Percentiles rank a stretch among this genome's conserved stretches.
These are phyloP conservation scores for Horisme vitalbata DNA, from an alignment of 2,888 invertebrate genomes.

Conservation along the genomic window DNA sequence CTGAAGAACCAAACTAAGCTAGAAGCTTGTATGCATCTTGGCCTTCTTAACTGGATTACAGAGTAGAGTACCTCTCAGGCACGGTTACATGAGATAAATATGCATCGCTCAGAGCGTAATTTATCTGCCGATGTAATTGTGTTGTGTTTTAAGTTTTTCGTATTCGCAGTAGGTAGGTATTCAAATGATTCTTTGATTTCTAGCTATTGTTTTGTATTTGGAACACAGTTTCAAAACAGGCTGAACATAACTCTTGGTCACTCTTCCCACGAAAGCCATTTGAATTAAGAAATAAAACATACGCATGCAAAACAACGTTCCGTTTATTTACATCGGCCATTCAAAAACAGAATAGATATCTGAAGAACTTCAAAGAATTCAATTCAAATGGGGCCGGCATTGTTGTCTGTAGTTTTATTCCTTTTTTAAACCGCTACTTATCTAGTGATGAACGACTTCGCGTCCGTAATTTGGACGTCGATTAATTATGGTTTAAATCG, in stretches of 20 bases:
- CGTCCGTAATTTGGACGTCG: slow-evolving; percentile 53
- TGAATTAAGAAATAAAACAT: slow-evolving; percentile 35
- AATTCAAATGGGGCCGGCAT: slow-evolving; percentile 74
- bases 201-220: background rate
- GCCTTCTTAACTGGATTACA: too few relatives aligned
- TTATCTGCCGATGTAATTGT: too few relatives aligned
- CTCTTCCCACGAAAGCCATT: slow-evolving; percentile 28
- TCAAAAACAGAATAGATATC: slow-evolving; percentile 54
- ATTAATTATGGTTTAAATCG: slow-evolving; percentile 68
- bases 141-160: too few relatives aligned
- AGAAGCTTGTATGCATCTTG: too few relatives aligned
- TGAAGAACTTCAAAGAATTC: slow-evolving; percentile 63
- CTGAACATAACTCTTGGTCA: slow-evolving; percentile 11
- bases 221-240: background rate
- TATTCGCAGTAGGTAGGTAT: too few relatives aligned
- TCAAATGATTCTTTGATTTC: too few relatives aligned
- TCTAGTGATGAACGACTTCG: slow-evolving; percentile 59
- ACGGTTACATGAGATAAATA: too few relatives aligned
- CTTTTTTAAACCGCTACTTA: slow-evolving; percentile 60
- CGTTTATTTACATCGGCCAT: slow-evolving; percentile 37
- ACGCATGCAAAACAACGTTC: slow-evolving; percentile 29
- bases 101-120: too few relatives aligned
- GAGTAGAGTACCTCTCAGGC: too few relatives aligned
- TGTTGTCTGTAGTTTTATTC: slow-evolving; percentile 74
- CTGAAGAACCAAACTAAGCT: too few relatives aligned